Conservation (phyloP, 2,888 invertebrate genomes). For the Pristionchus maxplancki region DNA sequence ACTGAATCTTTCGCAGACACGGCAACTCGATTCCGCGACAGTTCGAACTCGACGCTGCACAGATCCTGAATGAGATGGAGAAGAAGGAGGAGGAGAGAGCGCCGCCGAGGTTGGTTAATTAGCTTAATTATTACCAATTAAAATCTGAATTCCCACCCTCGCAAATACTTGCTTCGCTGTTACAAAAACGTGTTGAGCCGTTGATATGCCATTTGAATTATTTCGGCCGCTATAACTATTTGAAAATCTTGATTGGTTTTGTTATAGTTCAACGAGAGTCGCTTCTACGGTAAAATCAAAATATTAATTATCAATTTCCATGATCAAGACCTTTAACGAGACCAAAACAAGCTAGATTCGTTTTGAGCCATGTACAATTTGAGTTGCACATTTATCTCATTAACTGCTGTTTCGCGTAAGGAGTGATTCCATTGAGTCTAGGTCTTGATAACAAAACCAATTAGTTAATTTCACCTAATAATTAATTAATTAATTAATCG, state of each 20-base stretch:
- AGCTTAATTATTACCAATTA: not conserved
- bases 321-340: no score
- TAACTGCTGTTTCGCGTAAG: not conserved
- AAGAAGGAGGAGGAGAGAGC: constrained; percentile 4
- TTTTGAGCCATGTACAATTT: not conserved
- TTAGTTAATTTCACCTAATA: not conserved
- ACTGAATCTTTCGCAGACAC: not conserved
- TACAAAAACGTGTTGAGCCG: no score
- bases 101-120: constrained; percentile 13
- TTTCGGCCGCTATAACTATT: no score
- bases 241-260: no score
- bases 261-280: no score
- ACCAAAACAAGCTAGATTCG: no score
- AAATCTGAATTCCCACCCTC: no score
- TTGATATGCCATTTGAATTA: no score
- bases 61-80: constrained; percentile 50
- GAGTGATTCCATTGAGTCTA: not conserved
- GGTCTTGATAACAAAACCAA: not conserved
- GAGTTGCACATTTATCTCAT: not conserved
- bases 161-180: no score
- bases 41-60: constrained; percentile 36
- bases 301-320: no score
- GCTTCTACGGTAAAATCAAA: no score
- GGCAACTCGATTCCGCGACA: not conserved
- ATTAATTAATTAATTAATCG: no score